These are phyloP conservation scores for Amblyteles armatorius DNA, from an alignment of 2,888 invertebrate species.

Conservation along the genomic window DNA sequence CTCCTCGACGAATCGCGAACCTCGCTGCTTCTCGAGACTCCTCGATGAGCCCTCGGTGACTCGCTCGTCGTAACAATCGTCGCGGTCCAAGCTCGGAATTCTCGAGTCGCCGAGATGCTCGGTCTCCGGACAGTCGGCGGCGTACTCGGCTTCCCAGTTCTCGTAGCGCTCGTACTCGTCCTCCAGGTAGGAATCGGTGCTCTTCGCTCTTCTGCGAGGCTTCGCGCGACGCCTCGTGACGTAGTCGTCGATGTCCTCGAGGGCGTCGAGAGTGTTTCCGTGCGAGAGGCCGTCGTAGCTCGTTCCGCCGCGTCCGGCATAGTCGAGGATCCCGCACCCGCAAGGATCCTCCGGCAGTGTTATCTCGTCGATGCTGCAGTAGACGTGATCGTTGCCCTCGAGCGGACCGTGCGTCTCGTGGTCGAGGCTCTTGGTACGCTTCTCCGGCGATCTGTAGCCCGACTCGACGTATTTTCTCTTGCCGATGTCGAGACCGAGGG, in stretches of 20 bases:
- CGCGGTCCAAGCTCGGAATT: constrained; percentile 58
- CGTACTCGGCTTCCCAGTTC: constrained; percentile 66
- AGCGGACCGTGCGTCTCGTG: constrained; percentile 70
- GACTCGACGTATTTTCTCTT: constrained; percentile 77
- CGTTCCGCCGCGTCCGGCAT: constrained; percentile 30
- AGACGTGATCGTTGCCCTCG: constrained; percentile 79
- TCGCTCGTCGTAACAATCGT: constrained; percentile 66
- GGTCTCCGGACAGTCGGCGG: constrained; percentile 73
- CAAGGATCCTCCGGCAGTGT: constrained; percentile 73
- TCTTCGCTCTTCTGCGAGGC: constrained; percentile 76
- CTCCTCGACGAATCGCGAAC: constrained; percentile 21
- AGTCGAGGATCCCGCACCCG: constrained; percentile 44
- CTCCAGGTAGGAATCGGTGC: constrained; percentile 79
- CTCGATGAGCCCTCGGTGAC: constrained; percentile 19
- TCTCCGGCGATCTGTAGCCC: constrained; percentile 71
- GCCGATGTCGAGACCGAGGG: constrained; percentile 68
- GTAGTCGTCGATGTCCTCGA: constrained; percentile 43
- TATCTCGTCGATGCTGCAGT: constrained; percentile 88
- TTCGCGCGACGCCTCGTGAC: constrained; percentile 53
- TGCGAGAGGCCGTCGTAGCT: constrained; percentile 41
- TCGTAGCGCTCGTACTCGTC: constrained; percentile 72
- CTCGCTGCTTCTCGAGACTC: constrained; percentile 63
- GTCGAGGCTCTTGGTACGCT: constrained; percentile 72
- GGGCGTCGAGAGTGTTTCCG: constrained; percentile 28
- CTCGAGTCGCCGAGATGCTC: constrained; percentile 73